Percentiles rank a stretch among this genome's conserved stretches.
Evolutionary conservation across 1,140 invertebrate species (phyloP).

Genomic region (Eurosta solidaginis): DNA sequence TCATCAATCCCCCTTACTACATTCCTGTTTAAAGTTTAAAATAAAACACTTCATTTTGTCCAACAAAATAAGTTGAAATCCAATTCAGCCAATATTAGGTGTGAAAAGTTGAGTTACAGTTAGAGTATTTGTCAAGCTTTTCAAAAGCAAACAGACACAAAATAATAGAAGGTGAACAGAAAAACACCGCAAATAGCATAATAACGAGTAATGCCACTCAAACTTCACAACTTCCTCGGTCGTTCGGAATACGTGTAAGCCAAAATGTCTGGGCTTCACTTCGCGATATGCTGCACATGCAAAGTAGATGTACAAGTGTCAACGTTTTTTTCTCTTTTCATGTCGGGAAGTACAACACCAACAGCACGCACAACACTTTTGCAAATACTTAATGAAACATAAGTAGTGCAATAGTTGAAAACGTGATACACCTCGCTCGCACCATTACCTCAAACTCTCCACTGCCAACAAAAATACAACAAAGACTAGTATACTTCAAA

Average conservation of each 20-base stretch:
- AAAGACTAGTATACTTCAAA: not conserved
- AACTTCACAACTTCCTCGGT: not conserved
- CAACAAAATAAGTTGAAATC: conserved; percentile 17
- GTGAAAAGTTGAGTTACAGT: not conserved
- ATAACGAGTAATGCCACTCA: not conserved
- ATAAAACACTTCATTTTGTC: too few relatives aligned
- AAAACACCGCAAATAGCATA: conserved; percentile 7
- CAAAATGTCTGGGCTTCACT: not conserved
- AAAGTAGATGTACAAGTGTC: conserved; percentile 15
- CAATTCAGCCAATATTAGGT: conserved; percentile 9
- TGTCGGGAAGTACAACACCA: not conserved
- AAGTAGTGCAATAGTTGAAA: not conserved
- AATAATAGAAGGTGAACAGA: too few relatives aligned
- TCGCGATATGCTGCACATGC: not conserved
- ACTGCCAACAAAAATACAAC: not conserved
- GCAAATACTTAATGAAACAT: conserved; percentile 25
- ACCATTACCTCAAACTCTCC: not conserved
- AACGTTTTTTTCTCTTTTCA: not conserved
- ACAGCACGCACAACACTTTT: not conserved
- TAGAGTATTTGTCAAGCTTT: not conserved
- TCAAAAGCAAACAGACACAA: not conserved
- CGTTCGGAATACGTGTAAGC: not conserved
- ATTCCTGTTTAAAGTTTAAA: too few relatives aligned
- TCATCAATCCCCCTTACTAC: too few relatives aligned
- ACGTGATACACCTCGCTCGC: not conserved